Conservation (phyloP, 1,140 invertebrate species). For the Hirudo medicinalis region DNA sequence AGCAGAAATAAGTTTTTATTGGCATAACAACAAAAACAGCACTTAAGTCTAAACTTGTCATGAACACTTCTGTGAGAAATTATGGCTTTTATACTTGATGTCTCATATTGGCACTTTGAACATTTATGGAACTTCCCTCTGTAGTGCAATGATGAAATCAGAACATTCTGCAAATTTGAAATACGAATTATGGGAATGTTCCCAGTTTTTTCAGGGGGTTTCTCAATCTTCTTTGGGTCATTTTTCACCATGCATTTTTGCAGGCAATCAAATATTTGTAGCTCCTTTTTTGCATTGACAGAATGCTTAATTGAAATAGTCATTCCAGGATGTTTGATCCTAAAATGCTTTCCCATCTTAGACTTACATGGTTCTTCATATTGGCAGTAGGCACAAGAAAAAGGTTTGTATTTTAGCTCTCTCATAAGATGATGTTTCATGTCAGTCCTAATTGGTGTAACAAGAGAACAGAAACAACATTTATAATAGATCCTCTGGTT, state of each 20-base stretch:
- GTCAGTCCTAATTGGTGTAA: conserved; percentile 14
- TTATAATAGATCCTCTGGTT: conserved; percentile 12
- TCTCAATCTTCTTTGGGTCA: neutral
- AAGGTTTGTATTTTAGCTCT: conserved; percentile 17
- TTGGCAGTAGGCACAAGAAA: conserved; percentile 16
- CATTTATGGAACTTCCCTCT: neutral
- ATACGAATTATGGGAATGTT: conserved; percentile 4
- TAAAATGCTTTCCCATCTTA: conserved; percentile 18
- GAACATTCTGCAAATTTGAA: neutral
- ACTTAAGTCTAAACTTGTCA: too few relatives aligned
- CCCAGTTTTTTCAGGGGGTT: neutral
- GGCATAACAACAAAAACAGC: too few relatives aligned
- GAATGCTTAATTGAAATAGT: neutral
- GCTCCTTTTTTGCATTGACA: neutral
- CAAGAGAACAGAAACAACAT: conserved; percentile 16
- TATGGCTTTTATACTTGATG: neutral
- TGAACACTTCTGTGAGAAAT: neutral
- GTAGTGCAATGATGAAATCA: conserved; percentile 3
- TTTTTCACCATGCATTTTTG: conserved; percentile 10
- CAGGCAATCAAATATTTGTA: neutral
- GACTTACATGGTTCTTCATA: conserved; percentile 14
- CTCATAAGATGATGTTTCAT: conserved; percentile 20
- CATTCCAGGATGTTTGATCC: conserved; percentile 13
- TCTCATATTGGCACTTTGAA: neutral
- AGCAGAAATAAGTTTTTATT: too few relatives aligned